Evolutionary conservation across 2,888 invertebrate species (phyloP).

Genomic region (Phoronis australis): DNA sequence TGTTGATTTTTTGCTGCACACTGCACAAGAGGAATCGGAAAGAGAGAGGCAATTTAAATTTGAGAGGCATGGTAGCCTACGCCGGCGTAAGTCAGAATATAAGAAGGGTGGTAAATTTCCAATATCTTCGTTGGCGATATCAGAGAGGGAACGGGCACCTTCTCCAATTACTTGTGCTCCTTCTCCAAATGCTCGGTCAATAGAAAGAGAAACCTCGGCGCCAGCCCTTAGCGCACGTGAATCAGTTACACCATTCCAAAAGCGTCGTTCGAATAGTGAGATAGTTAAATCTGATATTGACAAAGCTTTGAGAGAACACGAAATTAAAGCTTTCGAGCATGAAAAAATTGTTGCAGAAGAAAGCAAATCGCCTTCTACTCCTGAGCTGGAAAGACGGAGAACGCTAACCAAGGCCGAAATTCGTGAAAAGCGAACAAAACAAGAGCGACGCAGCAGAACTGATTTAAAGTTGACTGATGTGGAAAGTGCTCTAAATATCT

Average conservation of each 20-base stretch:
- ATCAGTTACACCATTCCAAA: not conserved
- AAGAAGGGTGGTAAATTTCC: slow-evolving; percentile 23
- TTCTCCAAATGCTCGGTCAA: not conserved
- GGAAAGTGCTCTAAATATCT: too few species aligned
- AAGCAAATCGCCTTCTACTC: too few species aligned
- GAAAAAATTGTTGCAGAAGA: too few species aligned
- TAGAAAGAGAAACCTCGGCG: not conserved
- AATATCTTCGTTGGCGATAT: slow-evolving; percentile 18
- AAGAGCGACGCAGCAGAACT: too few species aligned
- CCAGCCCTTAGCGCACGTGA: too few species aligned
- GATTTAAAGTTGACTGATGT: too few species aligned
- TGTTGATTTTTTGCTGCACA: slow-evolving; percentile 30
- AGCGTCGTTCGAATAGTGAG: not conserved
- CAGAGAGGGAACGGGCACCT: slow-evolving; percentile 38
- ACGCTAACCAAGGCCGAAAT: too few species aligned
- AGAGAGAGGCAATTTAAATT: slow-evolving; percentile 21
- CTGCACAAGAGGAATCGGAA: slow-evolving; percentile 15
- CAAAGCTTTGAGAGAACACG: not conserved
- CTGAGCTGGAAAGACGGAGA: too few species aligned
- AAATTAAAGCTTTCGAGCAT: too few species aligned
- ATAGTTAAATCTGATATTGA: not conserved
- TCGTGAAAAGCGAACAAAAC: too few species aligned
- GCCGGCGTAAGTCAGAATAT: slow-evolving; percentile 26
- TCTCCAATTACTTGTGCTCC: slow-evolving; percentile 30
- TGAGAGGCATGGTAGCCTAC: slow-evolving; percentile 34